These are phyloP conservation scores for Archocentrus centrarchus DNA, from an alignment of 2,113 vertebrate genomes.

Conservation along the genomic window DNA sequence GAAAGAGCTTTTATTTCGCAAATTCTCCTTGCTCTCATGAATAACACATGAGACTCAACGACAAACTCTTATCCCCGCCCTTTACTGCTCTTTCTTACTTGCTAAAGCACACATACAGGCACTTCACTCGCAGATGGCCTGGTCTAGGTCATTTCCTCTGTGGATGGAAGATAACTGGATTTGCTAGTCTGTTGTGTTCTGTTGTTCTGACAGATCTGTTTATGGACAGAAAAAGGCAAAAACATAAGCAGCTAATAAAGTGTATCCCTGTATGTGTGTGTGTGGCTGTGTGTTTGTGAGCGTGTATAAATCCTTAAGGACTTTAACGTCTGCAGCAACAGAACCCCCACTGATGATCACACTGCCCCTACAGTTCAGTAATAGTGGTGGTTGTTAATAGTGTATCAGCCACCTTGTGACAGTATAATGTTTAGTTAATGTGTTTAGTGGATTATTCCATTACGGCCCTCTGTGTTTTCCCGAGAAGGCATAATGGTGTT, in stretches of 20 bases:
- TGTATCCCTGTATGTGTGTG: neutral
- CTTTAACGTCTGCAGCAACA: conserved; percentile 25
- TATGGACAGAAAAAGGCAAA: conserved; percentile 73
- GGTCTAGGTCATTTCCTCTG: conserved; percentile 81
- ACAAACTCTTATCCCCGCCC: conserved; percentile 48
- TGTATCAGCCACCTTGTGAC: conserved; percentile 67
- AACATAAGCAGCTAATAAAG: conserved; percentile 71
- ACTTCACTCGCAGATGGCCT: conserved; percentile 77
- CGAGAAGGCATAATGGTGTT: conserved; percentile 60
- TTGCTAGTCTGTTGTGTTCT: conserved; percentile 82
- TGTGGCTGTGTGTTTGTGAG: neutral
- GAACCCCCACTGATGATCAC: conserved; percentile 43
- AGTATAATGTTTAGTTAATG: conserved; percentile 74
- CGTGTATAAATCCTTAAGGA: conserved; percentile 29
- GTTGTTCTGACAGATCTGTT: conserved; percentile 83
- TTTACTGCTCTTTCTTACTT: conserved; percentile 27
- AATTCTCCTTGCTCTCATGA: conserved; percentile 78
- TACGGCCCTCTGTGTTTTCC: conserved; percentile 61
- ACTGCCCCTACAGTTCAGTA: conserved; percentile 43
- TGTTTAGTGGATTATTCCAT: conserved; percentile 74
- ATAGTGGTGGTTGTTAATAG: conserved; percentile 63
- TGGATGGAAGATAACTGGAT: conserved; percentile 85
- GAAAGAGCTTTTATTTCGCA: conserved; percentile 78
- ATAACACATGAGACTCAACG: conserved; percentile 80
- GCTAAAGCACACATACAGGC: conserved; percentile 42